Conservation (phyloP, 2,888 invertebrate genomes). For the Dione vanillae region DNA sequence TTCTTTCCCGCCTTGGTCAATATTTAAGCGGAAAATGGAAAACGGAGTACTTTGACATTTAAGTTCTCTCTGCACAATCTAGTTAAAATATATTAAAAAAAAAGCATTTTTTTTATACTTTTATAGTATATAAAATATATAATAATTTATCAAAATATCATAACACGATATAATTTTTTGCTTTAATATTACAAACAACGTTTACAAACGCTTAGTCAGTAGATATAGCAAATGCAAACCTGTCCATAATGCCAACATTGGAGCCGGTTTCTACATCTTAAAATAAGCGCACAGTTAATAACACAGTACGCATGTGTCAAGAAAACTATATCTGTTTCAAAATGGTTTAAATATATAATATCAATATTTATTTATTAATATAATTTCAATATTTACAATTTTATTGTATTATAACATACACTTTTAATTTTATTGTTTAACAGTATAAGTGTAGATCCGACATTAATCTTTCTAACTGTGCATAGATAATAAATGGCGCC, state of each 20-base stretch:
- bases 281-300: slow-evolving; percentile 5
- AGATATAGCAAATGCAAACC: slow-evolving; percentile 29
- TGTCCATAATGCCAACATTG: slow-evolving; percentile 23
- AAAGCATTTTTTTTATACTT: neutral
- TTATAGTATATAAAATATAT: neutral
- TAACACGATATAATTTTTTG: neutral
- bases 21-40: neutral
- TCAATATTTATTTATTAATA: too few relatives aligned
- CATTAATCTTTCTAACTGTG: slow-evolving; percentile 35
- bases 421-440: too few relatives aligned
- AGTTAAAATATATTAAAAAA: neutral
- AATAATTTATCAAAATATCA: neutral
- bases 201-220: slow-evolving; percentile 20
- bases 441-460: slow-evolving; percentile 16
- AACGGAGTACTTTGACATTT: neutral
- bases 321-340: slow-evolving; percentile 6
- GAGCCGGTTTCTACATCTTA: slow-evolving; percentile 23
- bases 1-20: too few relatives aligned
- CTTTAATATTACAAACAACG: neutral
- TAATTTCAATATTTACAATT: too few relatives aligned
- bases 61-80: neutral
- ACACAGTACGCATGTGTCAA: neutral
- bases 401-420: too few relatives aligned
- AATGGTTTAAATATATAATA: too few relatives aligned
- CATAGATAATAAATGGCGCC: slow-evolving; percentile 39